Base-by-base conservation (phyloP, 2,113 vertebrate species). In the Ictidomys tridecemlineatus region DNA sequence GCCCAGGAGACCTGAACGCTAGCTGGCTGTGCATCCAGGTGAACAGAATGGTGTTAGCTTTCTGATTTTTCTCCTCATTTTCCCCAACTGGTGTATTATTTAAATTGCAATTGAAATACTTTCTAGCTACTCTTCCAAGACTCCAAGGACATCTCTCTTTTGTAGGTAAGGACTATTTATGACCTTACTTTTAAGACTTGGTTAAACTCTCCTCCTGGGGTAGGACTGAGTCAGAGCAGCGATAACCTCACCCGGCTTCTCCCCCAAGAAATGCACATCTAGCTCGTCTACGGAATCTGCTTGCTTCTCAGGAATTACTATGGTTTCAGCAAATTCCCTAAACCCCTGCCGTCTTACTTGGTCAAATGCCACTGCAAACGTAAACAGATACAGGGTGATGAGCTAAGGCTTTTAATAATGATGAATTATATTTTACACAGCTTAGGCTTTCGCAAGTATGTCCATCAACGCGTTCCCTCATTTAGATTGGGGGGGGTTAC, bases 281-380 rank as follows among this genome's bases (percentile, higher is more conserved):
- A 77, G 26, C 17, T 76, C 53, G 85, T 70, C n/a, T 24, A 8
- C 3, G 18, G 77, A 80, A 48, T 90, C 34, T 42, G 39, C 53
- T 93, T 94, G 34, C 30, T 89, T 89, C 48, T 84, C 88, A 84
- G 83, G 87, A 94, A 93, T 74, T 18, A 58, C 48, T 70, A 1
- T 45, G 10, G 32, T 45, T 74, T 93, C 24, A 24, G 28, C 24
- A 91, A 83, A 42, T 88, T 95, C 37, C 39, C 69, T 18, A 45
- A 76, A 93, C 39, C 39, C 16, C 42, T 53, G 9, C 0, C 22
- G 22, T 61, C 85, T 77, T 42, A n/a, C 34, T n/a, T 78, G 77
- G 61, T 42, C 39, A 72, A 82, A 82, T 26, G n/a, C 83, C 58
- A 83, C 56, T 34, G n/a, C 9, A 82, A 92, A 87, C 63, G 84